phyloP scores from a whole-genome alignment of 2,888 invertebrate species.

The Lobophora halterata region DNA sequence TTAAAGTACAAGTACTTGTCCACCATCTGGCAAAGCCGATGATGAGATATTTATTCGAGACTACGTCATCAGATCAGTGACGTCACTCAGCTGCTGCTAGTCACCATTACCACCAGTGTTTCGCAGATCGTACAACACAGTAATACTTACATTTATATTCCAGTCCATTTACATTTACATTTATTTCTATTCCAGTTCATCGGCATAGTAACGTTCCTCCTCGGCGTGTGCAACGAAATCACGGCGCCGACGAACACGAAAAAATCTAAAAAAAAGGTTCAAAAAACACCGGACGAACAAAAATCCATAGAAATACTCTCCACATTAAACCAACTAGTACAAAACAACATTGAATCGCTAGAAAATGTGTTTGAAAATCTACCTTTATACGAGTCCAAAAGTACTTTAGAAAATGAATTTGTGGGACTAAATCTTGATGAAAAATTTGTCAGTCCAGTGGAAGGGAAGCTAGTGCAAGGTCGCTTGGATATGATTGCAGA shows the following conservation, averaged over 20 bases:
- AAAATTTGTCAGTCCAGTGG: constrained; percentile 63
- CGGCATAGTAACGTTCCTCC: constrained; percentile 77
- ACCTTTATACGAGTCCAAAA: constrained; percentile 52
- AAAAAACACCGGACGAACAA: constrained; percentile 67
- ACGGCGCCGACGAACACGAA: constrained; percentile 72
- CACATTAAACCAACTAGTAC: constrained; percentile 56
- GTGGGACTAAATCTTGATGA: constrained; percentile 53
- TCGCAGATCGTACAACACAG: not conserved
- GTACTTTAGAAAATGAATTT: constrained; percentile 60
- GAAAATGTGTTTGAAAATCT: constrained; percentile 68
- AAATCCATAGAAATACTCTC: constrained; percentile 54
- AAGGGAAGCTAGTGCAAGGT: constrained; percentile 70
- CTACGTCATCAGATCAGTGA: too few relatives aligned
- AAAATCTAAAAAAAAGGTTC: constrained; percentile 80
- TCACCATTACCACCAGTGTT: too few relatives aligned
- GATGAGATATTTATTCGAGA: too few relatives aligned
- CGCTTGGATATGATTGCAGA: constrained; percentile 74
- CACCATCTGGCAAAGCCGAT: too few relatives aligned
- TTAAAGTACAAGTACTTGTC: too few relatives aligned
- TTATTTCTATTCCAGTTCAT: constrained; percentile 69
- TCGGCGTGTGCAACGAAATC: constrained; percentile 79
- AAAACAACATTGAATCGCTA: constrained; percentile 53
- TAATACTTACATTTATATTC: not conserved
- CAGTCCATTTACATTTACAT: constrained; percentile 23
- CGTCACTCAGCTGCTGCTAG: too few relatives aligned